Percentiles rank a stretch among this genome's conserved stretches.
phyloP scores from a whole-genome alignment of 2,113 vertebrate species.

The Rafetus swinhoei region DNA sequence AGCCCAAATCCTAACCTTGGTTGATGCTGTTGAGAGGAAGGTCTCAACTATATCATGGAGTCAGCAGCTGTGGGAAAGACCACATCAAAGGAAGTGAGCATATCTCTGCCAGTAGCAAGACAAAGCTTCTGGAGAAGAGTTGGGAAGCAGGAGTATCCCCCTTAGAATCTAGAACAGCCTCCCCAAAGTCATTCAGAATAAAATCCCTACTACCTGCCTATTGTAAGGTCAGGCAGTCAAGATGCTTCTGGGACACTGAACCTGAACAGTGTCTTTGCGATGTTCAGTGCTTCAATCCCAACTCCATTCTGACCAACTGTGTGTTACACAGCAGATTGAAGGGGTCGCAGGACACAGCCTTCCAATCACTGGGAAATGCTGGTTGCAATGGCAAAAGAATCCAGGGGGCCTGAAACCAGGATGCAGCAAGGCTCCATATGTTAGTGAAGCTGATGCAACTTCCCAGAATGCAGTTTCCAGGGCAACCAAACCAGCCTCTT shows the following conservation, averaged over 20 bases:
- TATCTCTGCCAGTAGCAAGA: background rate
- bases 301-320: background rate
- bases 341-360: background rate
- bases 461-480: conserved; percentile 53
- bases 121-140: background rate
- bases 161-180: background rate
- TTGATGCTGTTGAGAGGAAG: background rate
- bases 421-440: background rate
- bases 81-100: background rate
- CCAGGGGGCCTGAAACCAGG: background rate
- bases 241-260: background rate
- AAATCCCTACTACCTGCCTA: background rate
- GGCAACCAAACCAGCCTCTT: conserved; percentile 66
- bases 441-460: conserved; percentile 32
- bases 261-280: background rate
- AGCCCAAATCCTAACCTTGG: background rate
- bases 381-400: background rate
- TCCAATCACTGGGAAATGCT: background rate
- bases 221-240: background rate
- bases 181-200: background rate
- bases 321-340: background rate
- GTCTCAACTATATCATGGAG: background rate
- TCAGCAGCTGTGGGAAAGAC: background rate
- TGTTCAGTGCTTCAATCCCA: background rate
- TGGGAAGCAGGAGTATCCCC: background rate